Evolutionary conservation across 2,113 vertebrate species (phyloP), one percentile per base, ranked within the genome.

Genomic region (Mastomys natalensis): DNA sequence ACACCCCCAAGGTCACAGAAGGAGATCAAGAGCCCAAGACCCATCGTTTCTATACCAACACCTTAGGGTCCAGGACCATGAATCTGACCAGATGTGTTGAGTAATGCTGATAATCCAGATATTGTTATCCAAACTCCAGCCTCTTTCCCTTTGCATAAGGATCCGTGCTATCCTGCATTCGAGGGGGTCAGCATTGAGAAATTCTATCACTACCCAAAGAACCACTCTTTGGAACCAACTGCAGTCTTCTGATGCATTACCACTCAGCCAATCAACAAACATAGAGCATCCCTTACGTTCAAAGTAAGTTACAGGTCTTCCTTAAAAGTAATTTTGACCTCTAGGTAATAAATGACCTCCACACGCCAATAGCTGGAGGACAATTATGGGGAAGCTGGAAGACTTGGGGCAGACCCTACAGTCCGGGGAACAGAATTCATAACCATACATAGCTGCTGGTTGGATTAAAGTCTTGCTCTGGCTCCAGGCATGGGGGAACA

Each of bases 191-290:
- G 72, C n/a, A 15, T 80, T 37, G 43, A 4, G 53, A n/a, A 93
- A 58, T 85, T 74, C 66, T 43, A 48, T 86, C 70, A 48, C 22
- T 13, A 12, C n/a, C 73, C 48, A 40, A 60, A 68, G 89, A 34
- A 87, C 81, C 74, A 87, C 53, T 80, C 81, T 1, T 4, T 37
- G 58, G 60, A 58, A 72, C 10, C 45, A 86, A 86, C 86, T 51
- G 34, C 40, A 87, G 64, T 68, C 17, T 51, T 53, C 66, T 16
- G 15, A 48, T 72, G 29, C 48, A 34, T 43, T 51, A 43, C 24
- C 70, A 5, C 60, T 92, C 85, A 85, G 45, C 31, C 95, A 88
- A 60, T 96, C 88, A 82, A 87, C 37, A 86, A 93, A 89, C 66
- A 62, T 2, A 19, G 64, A 88, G 6, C 60, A 70, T 34, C 22